Base-by-base conservation (phyloP, 2,113 vertebrate genomes). In the Lophotis ruficrista region DNA sequence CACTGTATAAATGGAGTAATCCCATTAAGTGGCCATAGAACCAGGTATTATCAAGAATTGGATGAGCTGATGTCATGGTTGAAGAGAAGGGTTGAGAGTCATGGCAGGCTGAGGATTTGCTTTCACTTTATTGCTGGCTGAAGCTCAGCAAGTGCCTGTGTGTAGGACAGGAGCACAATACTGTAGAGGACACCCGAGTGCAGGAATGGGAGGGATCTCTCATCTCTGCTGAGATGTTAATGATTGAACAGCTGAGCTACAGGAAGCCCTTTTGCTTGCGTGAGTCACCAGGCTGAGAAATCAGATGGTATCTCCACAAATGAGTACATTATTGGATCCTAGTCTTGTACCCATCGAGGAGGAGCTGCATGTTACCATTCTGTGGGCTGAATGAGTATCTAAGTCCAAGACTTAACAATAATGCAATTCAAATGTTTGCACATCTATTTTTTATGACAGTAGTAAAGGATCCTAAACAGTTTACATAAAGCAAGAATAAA, bases 341-440 rank as follows among this genome's bases (percentile, higher is more conserved):
- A 58, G 22, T 54, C 30, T 21, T 38, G n/a, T 18, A 47, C 38
- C 21, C 23, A 14, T 33, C 0, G 0, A 31, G 51, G 23, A 90
- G 21, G 38, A 82, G 53, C 2, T 83, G 53, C 22, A 4, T 27
- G 27, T n/a, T 82, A 27, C 51, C 24, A 3, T 87, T 82, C 53
- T 25, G 35, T 22, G 33, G 51, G 33, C 28, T 75, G 35, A 87
- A 64, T 15, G 22, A 13, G 31, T 41, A 33, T 35, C 45, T 28
- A 53, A 77, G 41, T n/a, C 45, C 38, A 65, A 66, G 58, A 41
- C 33, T n/a, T 27, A 62, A 79, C 22, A 41, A n/a, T 35, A 50
- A 43, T 6, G 4, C 12, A 66, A n/a, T 58, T 61, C 27, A 62
- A 56, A 25, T 28, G 16, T 35, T 78, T 91, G 14, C 8, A 43